Base-by-base conservation (phyloP, 2,113 vertebrate genomes). In the Litocranius walleri region DNA sequence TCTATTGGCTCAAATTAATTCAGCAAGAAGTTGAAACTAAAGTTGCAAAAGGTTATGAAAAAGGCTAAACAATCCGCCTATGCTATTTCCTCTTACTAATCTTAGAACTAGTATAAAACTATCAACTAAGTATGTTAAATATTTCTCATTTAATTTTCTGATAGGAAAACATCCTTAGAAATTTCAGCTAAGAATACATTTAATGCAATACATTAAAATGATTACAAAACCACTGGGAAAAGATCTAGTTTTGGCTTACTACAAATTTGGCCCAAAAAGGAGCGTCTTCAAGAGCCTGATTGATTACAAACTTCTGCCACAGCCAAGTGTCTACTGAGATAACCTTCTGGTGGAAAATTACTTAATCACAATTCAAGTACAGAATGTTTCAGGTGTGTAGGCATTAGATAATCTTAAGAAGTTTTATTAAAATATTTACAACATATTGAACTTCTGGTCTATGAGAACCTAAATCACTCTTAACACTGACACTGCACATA, bases 261-360 rank as follows among this genome's bases (percentile, higher is more conserved):
- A 83, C 33, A 95, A 97, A 95, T 90, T 40, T 97, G 91, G 52
- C 91, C 61, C 36, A n/a, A 90, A 97, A 97, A 86, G 62, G 23
- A 97, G 56, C 61, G 59, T 64, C 27, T 82, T 95, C 67, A 91
- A 96, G 27, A 95, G 94, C 71, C 83, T 48, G 86, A 92, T 59
- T 95, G 92, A 94, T 97, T 90, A 95, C 95, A 96, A 87, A 95
- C 94, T 89, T 93, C 83, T 92, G 74, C 62, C 74, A 88, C 62
- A 93, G 93, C 45, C 91, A 90, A 96, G 93, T 64, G 59, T 84
- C 57, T 86, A 82, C 56, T 36, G 50, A 21, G 57, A 90, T 94
- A 97, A 90, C 40, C 78, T 83, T 71, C 29, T 21, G 17, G 84
- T 80, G 90, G 87, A 94, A 97, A 96, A 92, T 74, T 96, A 98